Evolutionary conservation across 2,797 vertebrate genomes (phyloP), one percentile per base, ranked within the genome.

Genomic region (Microchirus variegatus): DNA sequence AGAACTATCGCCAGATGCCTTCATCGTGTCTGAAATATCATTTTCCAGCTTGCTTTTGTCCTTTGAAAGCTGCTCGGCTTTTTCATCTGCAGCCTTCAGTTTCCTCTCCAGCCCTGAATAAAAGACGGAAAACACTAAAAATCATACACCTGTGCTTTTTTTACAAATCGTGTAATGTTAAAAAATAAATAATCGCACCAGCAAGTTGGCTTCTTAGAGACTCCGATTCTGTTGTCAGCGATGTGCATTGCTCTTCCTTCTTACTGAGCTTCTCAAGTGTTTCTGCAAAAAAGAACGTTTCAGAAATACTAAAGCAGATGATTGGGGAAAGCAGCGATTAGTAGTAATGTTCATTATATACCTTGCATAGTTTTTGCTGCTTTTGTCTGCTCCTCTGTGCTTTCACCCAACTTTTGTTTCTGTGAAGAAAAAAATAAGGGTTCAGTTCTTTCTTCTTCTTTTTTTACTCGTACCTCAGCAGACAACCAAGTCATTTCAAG

Each of bases 1-100:
- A 68, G 97, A 99, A 88, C 90, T 96, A 79, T 98, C 95, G 56
- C 98, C 97, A 1, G 97, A 97, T 4, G 96, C 95, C 77, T 93
- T 96, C 83, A 98, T 96, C 89, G 97, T 96, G 62, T 97, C 95
- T 13, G 93, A 93, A 63, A 99, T 96, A 65, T 98, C 91, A 1
- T 92, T 94, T 85, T 99, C 95, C 58, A 99, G 87, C 70, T 97
- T 98, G 80, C 71, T 78, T 89, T 99, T 99, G 40, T 94, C 95
- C 56, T 94, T 93, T 2, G 85, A 76, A 65, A 99, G 84, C 64
- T 95, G 94, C 35, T 93, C 92, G 45, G 95, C 90, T 65, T 91
- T 95, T 75, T 96, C 95, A 68, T 96, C 94, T 26, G 91, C 80
- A 59, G 94, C 81, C 87, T 93, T 96, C 62, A 95, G 57, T 53